phyloP scores from a whole-genome alignment of 2,888 invertebrate species.

The Malthinus seriepunctatus region DNA sequence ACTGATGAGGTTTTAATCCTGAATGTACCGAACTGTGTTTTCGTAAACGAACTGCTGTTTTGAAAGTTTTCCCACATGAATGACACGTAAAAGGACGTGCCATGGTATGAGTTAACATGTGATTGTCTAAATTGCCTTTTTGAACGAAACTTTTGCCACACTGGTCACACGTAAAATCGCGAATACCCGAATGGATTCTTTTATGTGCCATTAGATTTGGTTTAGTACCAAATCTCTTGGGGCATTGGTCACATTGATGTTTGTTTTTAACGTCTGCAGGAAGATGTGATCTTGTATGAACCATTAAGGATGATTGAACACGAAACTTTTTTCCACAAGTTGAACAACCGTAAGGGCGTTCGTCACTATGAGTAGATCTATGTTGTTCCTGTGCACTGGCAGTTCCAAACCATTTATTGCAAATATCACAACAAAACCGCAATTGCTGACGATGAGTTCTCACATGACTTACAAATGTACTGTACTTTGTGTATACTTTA shows the following conservation, averaged over 20 bases:
- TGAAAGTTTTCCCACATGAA: slow-evolving; percentile 60
- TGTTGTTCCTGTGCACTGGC: slow-evolving; percentile 51
- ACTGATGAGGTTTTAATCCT: slow-evolving; percentile 64
- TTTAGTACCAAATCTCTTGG: slow-evolving; percentile 62
- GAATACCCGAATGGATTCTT: slow-evolving; percentile 60
- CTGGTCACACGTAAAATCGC: slow-evolving; percentile 61
- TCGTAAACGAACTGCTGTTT: slow-evolving; percentile 59
- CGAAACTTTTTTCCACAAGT: slow-evolving; percentile 62
- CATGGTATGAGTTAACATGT: slow-evolving; percentile 59
- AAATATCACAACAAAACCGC: slow-evolving; percentile 60
- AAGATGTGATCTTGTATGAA: slow-evolving; percentile 61
- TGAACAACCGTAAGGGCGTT: slow-evolving; percentile 57
- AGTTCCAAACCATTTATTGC: slow-evolving; percentile 61
- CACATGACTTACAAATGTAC: slow-evolving; percentile 67
- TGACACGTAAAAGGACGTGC: slow-evolving; percentile 57
- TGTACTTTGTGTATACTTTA: slow-evolving; percentile 64
- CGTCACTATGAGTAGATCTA: slow-evolving; percentile 57
- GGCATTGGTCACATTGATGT: slow-evolving; percentile 63
- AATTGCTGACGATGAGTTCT: slow-evolving; percentile 64
- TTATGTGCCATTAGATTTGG: slow-evolving; percentile 62
- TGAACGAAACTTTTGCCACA: slow-evolving; percentile 64
- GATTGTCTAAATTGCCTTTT: slow-evolving; percentile 62
- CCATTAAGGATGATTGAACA: slow-evolving; percentile 60
- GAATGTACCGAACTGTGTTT: slow-evolving; percentile 64
- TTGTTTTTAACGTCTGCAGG: slow-evolving; percentile 62